Conservation (phyloP, 2,113 vertebrate species). For the Pachyramphus minor region DNA sequence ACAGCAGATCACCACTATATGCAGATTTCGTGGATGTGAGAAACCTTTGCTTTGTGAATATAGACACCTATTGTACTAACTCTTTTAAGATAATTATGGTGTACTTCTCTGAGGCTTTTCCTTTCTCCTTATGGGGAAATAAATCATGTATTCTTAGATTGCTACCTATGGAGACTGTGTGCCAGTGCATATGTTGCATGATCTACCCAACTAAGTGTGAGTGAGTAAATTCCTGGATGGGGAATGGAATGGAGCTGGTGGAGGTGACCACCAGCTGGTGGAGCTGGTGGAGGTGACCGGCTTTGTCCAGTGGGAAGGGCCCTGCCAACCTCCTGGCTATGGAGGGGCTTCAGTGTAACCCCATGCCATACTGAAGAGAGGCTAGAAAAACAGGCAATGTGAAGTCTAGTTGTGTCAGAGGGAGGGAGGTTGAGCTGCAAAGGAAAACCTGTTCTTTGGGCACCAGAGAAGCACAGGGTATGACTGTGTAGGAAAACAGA, state of each 20-base stretch:
- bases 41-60: too few relatives aligned
- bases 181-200: background rate
- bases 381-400: rapidly evolving
- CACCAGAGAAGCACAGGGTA: background rate
- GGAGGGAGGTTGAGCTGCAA: background rate
- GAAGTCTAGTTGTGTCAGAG: background rate
- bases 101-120: background rate
- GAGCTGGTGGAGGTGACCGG: background rate
- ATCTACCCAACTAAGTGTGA: background rate
- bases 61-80: too few relatives aligned
- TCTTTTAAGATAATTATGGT: too few relatives aligned
- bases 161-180: background rate
- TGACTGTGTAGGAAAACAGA: background rate
- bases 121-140: background rate
- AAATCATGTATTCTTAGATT: background rate
- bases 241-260: background rate
- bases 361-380: background rate
- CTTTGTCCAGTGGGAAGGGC: background rate
- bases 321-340: background rate
- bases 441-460: background rate
- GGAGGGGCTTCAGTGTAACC: background rate
- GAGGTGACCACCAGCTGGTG: background rate
- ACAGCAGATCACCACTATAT: too few relatives aligned
- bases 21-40: too few relatives aligned
- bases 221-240: background rate